Evolutionary conservation across 37 sponge, comb jelly and placozoan species (phyloP).

Genomic region (Bolinopsis microptera): DNA sequence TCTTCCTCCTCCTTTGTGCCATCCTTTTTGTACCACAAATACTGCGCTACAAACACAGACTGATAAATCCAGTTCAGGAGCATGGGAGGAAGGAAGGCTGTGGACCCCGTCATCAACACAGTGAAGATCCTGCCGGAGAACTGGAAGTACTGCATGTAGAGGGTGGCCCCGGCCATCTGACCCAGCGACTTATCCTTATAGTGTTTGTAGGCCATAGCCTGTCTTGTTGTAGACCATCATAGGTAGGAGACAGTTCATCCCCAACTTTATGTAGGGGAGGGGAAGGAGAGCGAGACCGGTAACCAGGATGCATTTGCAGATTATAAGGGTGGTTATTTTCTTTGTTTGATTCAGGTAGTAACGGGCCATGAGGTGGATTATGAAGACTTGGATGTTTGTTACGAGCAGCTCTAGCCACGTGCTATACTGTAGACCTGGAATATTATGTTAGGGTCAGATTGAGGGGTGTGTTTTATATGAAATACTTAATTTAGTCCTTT

Average conservation of each 20-base stretch:
- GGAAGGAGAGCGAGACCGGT: background rate
- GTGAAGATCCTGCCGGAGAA: constrained; percentile 40
- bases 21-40: background rate
- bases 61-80: background rate
- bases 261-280: background rate
- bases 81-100: constrained; percentile 36
- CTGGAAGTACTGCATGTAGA: constrained; percentile 17
- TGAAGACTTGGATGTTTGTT: constrained; percentile 51
- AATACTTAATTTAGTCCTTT: too few relatives aligned
- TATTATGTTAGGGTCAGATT: too few relatives aligned
- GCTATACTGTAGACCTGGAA: constrained; percentile 4
- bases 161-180: constrained; percentile 9
- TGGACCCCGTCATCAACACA: background rate
- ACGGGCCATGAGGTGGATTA: constrained; percentile 16
- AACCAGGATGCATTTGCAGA: background rate
- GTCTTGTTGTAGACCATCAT: constrained; percentile 50
- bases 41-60: background rate
- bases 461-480: too few relatives aligned
- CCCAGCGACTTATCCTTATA: constrained; percentile 5
- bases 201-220: background rate
- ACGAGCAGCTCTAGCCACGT: constrained; percentile 50
- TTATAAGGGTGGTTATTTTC: background rate
- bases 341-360: constrained; percentile 20
- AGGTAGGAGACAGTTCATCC: constrained; percentile 36
- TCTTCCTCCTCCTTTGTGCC: background rate